Evolutionary conservation across 2,888 invertebrate species (phyloP).

Genomic region (Rapana venosa): DNA sequence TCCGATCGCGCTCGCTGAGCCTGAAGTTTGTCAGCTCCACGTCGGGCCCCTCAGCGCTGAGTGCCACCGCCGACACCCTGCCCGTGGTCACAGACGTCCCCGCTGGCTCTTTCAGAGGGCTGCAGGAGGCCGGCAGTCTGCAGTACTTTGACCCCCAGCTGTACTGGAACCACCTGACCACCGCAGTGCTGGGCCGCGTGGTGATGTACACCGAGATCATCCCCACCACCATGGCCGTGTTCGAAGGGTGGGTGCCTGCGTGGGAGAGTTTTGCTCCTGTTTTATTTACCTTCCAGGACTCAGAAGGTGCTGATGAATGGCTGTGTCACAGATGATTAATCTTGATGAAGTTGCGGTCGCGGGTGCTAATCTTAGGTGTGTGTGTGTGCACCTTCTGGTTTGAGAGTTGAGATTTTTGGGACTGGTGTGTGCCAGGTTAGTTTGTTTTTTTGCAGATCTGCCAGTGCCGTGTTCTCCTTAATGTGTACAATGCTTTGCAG

Average conservation of each 20-base stretch:
- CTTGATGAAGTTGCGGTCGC: neutral
- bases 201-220: slow-evolving; percentile 90
- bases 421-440: neutral
- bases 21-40: slow-evolving; percentile 57
- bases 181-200: slow-evolving; percentile 87
- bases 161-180: slow-evolving; percentile 82
- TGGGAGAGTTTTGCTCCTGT: neutral
- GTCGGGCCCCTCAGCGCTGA: neutral
- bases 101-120: slow-evolving; percentile 33
- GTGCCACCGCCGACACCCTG: slow-evolving; percentile 45
- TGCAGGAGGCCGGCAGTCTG: neutral
- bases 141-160: slow-evolving; percentile 56
- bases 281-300: neutral
- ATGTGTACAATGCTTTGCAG: no score
- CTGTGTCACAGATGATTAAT: neutral
- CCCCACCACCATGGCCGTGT: slow-evolving; percentile 86
- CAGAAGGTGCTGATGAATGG: no score
- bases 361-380: slow-evolving; percentile 52
- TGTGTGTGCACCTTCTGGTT: neutral
- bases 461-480: no score
- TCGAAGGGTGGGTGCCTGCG: slow-evolving; percentile 78
- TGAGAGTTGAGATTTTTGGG: neutral
- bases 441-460: no score
- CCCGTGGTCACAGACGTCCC: slow-evolving; percentile 56
- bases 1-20: slow-evolving; percentile 59